A percentile compares a stretch with the other conserved stretches of the same genome.
These are phyloP conservation scores for Alentia gelatinosa DNA, from an alignment of 2,888 invertebrate species.

Conservation along the genomic window DNA sequence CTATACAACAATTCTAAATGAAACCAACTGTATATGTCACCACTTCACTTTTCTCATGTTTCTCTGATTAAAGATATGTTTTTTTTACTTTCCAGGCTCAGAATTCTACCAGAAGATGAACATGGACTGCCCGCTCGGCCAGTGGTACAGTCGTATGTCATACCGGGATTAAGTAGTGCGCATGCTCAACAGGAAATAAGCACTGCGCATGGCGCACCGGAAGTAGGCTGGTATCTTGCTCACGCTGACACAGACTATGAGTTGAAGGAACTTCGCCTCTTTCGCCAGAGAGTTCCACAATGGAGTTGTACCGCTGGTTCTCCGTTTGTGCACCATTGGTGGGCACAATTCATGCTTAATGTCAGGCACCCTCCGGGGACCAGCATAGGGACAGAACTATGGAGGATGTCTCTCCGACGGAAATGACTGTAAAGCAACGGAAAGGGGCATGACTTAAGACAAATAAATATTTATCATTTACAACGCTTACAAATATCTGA, in stretches of 20 bases:
- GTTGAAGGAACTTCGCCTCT: neutral
- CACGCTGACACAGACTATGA: neutral
- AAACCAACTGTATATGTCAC: too few relatives aligned
- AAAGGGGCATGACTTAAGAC: neutral
- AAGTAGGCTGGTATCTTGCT: neutral
- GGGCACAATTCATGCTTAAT: neutral
- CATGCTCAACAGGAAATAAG: neutral
- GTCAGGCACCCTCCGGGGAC: neutral
- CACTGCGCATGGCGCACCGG: neutral
- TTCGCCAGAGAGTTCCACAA: neutral
- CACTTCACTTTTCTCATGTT: too few relatives aligned
- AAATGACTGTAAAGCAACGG: neutral
- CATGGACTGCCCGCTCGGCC: constrained; percentile 8
- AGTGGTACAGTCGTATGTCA: neutral
- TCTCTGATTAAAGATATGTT: too few relatives aligned
- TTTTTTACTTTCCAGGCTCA: neutral
- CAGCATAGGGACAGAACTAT: neutral
- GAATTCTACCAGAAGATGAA: constrained; percentile 41
- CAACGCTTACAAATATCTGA: too few relatives aligned
- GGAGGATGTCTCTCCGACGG: neutral
- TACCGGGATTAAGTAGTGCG: neutral
- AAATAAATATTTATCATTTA: neutral
- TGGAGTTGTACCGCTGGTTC: neutral
- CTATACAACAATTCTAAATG: too few relatives aligned
- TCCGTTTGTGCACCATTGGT: neutral